A percentile compares a stretch with the other conserved stretches of the same genome.
Conservation (phyloP, 1,140 invertebrate species). For the Gonioctena quinquepunctata region DNA sequence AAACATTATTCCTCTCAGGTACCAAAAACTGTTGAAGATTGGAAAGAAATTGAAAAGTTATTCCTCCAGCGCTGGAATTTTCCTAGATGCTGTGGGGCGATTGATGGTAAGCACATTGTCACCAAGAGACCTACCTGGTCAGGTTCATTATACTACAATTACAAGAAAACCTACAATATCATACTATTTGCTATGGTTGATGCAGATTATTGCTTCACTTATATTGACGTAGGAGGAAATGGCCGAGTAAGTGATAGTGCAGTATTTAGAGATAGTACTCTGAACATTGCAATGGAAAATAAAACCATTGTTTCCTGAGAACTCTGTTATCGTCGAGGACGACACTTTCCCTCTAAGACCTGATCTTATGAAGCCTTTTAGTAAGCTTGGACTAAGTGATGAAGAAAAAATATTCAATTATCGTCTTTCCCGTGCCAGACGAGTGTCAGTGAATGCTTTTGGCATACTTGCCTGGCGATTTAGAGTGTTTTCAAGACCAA, state of each 20-base stretch:
- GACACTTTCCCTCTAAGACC: constrained; percentile 21
- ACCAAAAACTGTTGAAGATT: constrained; percentile 37
- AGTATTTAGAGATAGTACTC: neutral
- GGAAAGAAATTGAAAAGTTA: neutral
- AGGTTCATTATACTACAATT: constrained; percentile 54
- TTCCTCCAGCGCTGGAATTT: neutral
- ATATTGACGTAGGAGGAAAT: constrained; percentile 47
- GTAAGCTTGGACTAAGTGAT: constrained; percentile 26
- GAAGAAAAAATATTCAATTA: constrained; percentile 55
- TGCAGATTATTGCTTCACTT: constrained; percentile 54
- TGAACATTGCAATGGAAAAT: constrained; percentile 2
- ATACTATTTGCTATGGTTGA: constrained; percentile 53
- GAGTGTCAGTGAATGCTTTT: constrained; percentile 57
- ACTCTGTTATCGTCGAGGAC: constrained; percentile 9
- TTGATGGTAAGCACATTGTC: constrained; percentile 55
- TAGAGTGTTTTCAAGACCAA: constrained; percentile 45
- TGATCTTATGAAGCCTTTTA: constrained; percentile 15
- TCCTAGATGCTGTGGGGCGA: constrained; percentile 51
- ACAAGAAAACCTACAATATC: constrained; percentile 52
- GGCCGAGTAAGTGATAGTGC: constrained; percentile 10
- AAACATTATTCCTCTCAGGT: neutral
- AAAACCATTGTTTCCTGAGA: constrained; percentile 11
- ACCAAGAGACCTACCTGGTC: constrained; percentile 38
- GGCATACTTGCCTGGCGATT: constrained; percentile 53
- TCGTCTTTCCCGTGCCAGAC: constrained; percentile 43